phyloP scores from a whole-genome alignment of 2,797 vertebrate species.

The Rousettus madagascariensis region DNA sequence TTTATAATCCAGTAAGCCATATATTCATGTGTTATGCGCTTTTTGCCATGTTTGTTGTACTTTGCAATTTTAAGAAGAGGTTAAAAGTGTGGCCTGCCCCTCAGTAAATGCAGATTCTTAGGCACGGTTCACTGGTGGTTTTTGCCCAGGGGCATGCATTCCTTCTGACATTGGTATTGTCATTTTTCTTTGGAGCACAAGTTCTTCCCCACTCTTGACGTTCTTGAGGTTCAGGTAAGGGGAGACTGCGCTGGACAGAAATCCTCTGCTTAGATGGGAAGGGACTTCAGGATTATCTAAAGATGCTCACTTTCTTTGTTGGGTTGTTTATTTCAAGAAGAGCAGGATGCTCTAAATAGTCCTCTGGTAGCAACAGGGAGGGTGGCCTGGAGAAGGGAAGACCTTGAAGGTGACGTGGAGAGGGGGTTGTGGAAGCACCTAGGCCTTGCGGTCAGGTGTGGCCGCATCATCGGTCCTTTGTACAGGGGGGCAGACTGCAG shows the following conservation, averaged over 20 bases:
- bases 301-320: not conserved
- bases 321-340: not conserved
- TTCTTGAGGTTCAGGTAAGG: not conserved
- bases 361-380: not conserved
- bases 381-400: not conserved
- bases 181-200: not conserved
- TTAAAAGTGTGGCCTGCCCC: no score
- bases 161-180: accelerated
- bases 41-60: no score
- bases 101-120: not conserved
- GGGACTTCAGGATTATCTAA: not conserved
- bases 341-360: not conserved
- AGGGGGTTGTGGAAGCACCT: not conserved
- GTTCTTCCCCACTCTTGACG: not conserved
- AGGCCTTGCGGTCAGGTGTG: not conserved
- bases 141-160: not conserved
- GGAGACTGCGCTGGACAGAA: not conserved
- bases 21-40: not conserved
- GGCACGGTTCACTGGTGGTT: not conserved
- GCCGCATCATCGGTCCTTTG: not conserved
- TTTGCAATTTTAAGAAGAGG: not conserved
- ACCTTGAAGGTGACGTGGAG: no score
- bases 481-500: not conserved
- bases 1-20: not conserved
- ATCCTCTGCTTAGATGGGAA: not conserved